These are phyloP conservation scores for Myiotriccus ornatus DNA, from an alignment of 2,797 vertebrate species.

Conservation along the genomic window DNA sequence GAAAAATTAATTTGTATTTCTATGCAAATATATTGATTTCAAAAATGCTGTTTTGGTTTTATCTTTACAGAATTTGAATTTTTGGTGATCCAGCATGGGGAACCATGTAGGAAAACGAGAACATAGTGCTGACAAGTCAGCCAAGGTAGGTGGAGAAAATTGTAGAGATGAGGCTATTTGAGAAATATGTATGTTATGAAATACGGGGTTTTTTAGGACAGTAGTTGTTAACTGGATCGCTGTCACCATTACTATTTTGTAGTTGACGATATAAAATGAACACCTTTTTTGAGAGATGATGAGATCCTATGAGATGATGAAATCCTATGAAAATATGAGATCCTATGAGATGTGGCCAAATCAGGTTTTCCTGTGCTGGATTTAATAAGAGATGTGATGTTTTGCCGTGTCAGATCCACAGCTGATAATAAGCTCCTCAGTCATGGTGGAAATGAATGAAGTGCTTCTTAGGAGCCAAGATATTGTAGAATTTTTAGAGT, in stretches of 20 bases:
- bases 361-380: neutral
- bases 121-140: conserved; percentile 10
- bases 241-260: neutral
- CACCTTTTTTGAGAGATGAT: neutral
- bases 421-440: neutral
- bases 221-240: neutral
- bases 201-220: neutral
- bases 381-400: neutral
- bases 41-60: neutral
- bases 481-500: neutral
- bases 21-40: neutral
- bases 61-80: conserved; percentile 49
- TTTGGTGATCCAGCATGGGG: conserved; percentile 60
- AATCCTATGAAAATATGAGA: neutral
- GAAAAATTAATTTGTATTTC: neutral
- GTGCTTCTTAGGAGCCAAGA: neutral
- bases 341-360: neutral
- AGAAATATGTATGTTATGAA: neutral
- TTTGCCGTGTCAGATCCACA: neutral
- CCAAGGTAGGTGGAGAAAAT: conserved; percentile 58
- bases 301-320: neutral
- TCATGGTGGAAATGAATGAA: neutral
- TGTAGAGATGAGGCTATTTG: neutral
- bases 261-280: neutral
- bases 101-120: conserved; percentile 76